Conservation (phyloP, 2,797 vertebrate species). For the Artibeus jamaicensis region DNA sequence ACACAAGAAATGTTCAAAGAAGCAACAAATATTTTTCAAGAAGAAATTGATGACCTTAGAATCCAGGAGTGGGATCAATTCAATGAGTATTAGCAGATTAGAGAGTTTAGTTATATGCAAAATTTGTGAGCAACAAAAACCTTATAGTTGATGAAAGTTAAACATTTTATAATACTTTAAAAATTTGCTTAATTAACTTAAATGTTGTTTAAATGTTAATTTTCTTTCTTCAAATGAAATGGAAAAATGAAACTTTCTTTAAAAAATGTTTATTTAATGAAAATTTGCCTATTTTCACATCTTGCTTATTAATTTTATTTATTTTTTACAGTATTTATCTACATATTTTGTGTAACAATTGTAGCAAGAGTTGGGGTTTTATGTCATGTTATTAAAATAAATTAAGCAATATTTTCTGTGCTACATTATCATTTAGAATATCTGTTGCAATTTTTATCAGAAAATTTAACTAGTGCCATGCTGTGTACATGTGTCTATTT, state of each 20-base stretch:
- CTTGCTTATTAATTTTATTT: neutral
- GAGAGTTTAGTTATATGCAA: neutral
- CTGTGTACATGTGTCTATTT: neutral
- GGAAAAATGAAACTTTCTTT: neutral
- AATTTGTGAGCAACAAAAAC: neutral
- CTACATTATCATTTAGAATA: constrained; percentile 54
- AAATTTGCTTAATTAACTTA: neutral
- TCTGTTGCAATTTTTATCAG: neutral
- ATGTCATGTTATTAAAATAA: neutral
- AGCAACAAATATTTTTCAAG: neutral
- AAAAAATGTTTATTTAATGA: neutral
- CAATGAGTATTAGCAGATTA: neutral
- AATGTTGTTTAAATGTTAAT: neutral
- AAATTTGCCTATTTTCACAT: neutral
- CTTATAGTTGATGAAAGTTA: neutral
- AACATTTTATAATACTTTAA: neutral
- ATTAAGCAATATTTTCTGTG: constrained; percentile 53
- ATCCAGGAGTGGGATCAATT: neutral
- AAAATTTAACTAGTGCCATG: neutral
- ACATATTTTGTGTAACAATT: neutral
- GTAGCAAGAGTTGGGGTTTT: neutral
- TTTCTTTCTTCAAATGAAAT: neutral
- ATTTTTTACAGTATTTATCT: neutral
- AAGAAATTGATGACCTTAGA: neutral
- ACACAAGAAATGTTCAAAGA: neutral